Evolutionary conservation across 2,888 invertebrate genomes (phyloP), one percentile per base, ranked within the genome.

Genomic region (Drosophila stalkeri): DNA sequence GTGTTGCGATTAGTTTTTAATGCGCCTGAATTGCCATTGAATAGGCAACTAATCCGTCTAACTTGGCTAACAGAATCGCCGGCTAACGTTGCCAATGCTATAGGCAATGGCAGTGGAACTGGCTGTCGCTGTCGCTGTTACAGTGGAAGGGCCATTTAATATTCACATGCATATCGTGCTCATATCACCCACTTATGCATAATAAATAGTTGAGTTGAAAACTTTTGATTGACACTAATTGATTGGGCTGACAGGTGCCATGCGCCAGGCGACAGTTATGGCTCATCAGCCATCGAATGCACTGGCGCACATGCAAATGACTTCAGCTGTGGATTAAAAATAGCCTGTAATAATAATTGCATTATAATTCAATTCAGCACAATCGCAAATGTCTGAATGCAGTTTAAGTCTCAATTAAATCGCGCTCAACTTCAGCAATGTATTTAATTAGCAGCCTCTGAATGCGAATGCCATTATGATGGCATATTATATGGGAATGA

Each of bases 161-260:
- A 43, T 60, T 41, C 20, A 20, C 44, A 47, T 33, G 7, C n/a
- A 18, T 7, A 27, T 6, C 27, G 27, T 27, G n/a, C 39, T 6
- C 35, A 33, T 44, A 41, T 56, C 31, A 35, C 31, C 35, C 56
- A 52, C 43, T 27, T 47, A 43, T 75, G 46, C 68, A 75, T 75
- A 52, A 61, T 54, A 56, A 61, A 73, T 62, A 52, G 41, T 37
- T 27, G 31, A 52, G 68, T 41, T 61, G 6, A 61, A 46, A 51
- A 73, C 75, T 61, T 79, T 69, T 63, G 71, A 81, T 68, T 81
- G 85, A 74, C 80, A 72, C 65, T 75, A 79, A 81, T 84, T 82
- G 75, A 47, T 56, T 61, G 52, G 56, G 37, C 12, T 44, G 67
- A 20, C 61, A 46, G 46, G 9, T 35, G 51, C 1, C 51, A 51